A percentile compares a stretch with the other conserved stretches of the same genome.
Evolutionary conservation across 2,113 vertebrate genomes (phyloP).

Genomic region (Platanista minor): DNA sequence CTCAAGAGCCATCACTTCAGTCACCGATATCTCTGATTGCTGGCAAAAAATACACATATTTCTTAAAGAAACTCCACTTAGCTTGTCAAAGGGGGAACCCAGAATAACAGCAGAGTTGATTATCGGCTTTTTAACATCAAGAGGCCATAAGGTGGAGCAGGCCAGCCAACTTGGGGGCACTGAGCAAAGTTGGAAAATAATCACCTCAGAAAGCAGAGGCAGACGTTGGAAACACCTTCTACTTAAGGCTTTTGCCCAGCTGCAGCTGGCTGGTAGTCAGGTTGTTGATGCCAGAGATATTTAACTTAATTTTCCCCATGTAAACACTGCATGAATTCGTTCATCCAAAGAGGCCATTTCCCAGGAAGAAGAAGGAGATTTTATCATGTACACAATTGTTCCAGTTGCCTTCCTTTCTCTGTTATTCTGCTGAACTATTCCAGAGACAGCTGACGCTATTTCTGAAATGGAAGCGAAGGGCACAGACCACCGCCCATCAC

Average conservation of each 20-base stretch:
- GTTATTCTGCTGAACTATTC: background rate
- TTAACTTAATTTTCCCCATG: background rate
- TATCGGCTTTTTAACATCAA: background rate
- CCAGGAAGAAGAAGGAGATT: background rate
- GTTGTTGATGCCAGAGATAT: background rate
- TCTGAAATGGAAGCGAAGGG: background rate
- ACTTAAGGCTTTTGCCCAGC: background rate
- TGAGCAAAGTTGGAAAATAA: background rate
- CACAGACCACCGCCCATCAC: background rate
- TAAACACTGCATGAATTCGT: background rate
- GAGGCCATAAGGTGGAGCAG: background rate
- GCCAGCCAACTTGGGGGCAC: background rate
- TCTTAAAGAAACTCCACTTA: background rate
- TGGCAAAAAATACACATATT: background rate
- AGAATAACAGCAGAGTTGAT: background rate
- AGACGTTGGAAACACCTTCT: background rate
- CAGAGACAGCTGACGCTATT: background rate
- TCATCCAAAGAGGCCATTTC: slow-evolving; percentile 9
- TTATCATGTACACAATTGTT: background rate
- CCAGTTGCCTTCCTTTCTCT: background rate
- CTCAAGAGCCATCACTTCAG: background rate
- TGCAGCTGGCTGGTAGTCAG: background rate
- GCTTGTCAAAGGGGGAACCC: background rate
- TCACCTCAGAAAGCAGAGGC: background rate
- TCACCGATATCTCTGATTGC: background rate